Conservation (phyloP, 2,113 vertebrate species). For the Danionella cerebrum region DNA sequence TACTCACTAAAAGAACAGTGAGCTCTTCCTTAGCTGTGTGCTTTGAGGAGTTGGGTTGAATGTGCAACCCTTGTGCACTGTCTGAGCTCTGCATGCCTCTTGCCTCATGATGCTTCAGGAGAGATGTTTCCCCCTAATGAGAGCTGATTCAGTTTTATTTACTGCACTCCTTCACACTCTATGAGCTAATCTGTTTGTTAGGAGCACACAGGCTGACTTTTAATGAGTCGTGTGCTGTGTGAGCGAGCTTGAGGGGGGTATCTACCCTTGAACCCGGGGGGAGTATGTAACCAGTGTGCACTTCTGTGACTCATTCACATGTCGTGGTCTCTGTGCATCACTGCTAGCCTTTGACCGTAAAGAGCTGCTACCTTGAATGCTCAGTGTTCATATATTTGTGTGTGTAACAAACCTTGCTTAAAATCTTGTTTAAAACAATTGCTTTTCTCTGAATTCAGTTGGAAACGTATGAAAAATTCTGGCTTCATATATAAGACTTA, state of each 20-base stretch:
- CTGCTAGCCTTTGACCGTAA: slow-evolving; percentile 5
- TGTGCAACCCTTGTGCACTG: not conserved
- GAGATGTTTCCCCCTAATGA: not conserved
- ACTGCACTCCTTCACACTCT: not conserved
- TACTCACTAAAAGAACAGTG: no score
- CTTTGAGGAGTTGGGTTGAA: no score
- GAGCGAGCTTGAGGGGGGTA: not conserved
- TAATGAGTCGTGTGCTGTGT: not conserved
- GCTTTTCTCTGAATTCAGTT: no score
- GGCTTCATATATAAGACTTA: no score
- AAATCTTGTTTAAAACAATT: no score
- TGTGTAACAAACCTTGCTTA: no score
- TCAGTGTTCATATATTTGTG: not conserved
- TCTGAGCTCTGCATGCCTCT: not conserved
- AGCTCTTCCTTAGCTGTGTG: no score
- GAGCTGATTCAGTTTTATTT: not conserved
- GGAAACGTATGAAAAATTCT: no score
- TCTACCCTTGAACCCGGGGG: not conserved
- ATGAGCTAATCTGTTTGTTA: slow-evolving; percentile 16
- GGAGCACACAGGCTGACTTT: not conserved
- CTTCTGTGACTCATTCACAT: not conserved
- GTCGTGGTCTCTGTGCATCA: not conserved
- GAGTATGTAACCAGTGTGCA: not conserved
- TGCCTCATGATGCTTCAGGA: not conserved
- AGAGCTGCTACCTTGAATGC: not conserved